A percentile compares a stretch with the other conserved stretches of the same genome.
Conservation (phyloP, 2,113 vertebrate species). For the Donacobius atricapilla region DNA sequence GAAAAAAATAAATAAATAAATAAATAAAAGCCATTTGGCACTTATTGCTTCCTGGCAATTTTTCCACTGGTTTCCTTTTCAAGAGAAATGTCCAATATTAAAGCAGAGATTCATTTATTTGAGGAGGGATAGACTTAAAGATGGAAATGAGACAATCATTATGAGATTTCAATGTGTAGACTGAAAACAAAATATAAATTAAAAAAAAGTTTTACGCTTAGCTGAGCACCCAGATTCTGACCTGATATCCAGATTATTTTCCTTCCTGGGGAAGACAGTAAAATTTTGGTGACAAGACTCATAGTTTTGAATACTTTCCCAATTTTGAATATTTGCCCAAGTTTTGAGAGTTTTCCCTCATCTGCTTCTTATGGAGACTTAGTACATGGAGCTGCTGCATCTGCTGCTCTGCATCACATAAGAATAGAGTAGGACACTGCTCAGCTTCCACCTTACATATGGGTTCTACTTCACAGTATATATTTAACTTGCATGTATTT, state of each 20-base stretch:
- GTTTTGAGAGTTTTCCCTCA: neutral
- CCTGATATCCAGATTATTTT: neutral
- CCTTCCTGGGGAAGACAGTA: neutral
- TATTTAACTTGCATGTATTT: neutral
- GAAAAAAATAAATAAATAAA: neutral
- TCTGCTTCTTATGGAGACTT: neutral
- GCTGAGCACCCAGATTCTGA: neutral
- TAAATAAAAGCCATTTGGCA: neutral
- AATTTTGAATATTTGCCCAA: neutral
- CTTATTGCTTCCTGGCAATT: neutral
- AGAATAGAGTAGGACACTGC: neutral
- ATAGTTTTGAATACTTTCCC: neutral
- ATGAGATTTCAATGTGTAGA: neutral
- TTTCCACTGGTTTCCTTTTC: neutral
- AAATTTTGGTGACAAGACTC: neutral
- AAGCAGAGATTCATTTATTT: neutral
- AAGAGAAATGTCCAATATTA: neutral
- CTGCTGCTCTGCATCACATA: rapidly evolving
- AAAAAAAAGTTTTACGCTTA: neutral
- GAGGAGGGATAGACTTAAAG: neutral
- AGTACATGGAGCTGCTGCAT: neutral
- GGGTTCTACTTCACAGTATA: neutral
- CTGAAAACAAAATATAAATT: neutral
- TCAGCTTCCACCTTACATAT: neutral
- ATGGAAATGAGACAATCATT: neutral